Evolutionary conservation across 64 coral and sea anemone species (phyloP).

Genomic region (Montipora foliosa): DNA sequence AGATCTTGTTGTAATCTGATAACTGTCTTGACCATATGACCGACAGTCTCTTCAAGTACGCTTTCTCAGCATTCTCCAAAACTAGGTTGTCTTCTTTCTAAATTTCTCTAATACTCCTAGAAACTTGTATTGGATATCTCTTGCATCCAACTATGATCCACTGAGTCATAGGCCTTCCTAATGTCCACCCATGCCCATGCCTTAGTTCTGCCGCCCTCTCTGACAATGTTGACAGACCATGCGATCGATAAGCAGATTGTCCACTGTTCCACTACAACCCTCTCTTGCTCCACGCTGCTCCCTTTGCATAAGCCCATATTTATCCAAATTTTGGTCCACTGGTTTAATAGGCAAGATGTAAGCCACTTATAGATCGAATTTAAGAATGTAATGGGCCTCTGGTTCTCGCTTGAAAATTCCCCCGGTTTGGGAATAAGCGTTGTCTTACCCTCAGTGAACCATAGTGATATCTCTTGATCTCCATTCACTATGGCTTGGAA

Average conservation of each 20-base stretch:
- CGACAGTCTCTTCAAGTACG: no score
- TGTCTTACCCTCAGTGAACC: no score
- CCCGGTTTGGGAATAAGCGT: not conserved
- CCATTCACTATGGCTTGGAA: no score
- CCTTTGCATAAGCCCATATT: slow-evolving; percentile 28
- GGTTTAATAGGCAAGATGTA: slow-evolving; percentile 1
- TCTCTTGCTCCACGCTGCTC: slow-evolving; percentile 28
- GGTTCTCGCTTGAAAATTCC: slow-evolving; percentile 12
- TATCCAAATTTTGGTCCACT: not conserved
- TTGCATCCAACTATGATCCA: slow-evolving; percentile 6
- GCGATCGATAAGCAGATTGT: slow-evolving; percentile 23
- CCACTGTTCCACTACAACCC: slow-evolving; percentile 48
- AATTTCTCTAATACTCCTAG: no score
- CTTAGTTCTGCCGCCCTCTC: not conserved
- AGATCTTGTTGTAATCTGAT: no score
- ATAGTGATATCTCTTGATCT: no score
- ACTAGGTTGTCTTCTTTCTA: no score
- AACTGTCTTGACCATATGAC: no score
- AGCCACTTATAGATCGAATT: slow-evolving; percentile 60
- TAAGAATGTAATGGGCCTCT: slow-evolving; percentile 40
- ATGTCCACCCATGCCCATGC: slow-evolving; percentile 7
- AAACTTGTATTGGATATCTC: slow-evolving; percentile 3
- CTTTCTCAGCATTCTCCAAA: no score
- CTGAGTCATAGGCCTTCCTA: slow-evolving; percentile 25
- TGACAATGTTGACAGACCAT: slow-evolving; percentile 40